Evolutionary conservation across 2,888 invertebrate species (phyloP), one percentile per base, ranked within the genome.

Genomic region (Omphaloscelis lunosa): DNA sequence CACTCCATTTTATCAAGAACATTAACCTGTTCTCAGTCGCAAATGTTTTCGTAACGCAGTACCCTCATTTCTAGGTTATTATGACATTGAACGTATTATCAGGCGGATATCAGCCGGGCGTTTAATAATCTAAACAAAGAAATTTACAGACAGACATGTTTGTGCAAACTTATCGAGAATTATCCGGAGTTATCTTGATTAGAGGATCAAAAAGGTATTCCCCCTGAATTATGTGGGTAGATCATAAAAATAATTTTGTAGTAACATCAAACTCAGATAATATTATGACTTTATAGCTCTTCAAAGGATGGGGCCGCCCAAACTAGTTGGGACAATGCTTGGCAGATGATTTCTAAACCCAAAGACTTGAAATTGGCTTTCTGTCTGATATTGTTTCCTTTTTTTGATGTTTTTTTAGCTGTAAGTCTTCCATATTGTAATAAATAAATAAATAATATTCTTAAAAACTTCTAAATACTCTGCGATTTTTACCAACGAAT

Each of bases 31-130:
- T 58, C 59, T n/a, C 63, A 34, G 34, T 41, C 17, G 12, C 39
- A 56, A 70, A 56, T 23, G 8, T 70, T 70, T 77, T 34, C 27
- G 6, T 79, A 78, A 61, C 45, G 66, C 61, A 20, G 56, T 72
- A 66, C 15, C 66, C 27, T 39, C 34, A 12, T 73, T 80, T 73
- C 48, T 79, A 79, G 61, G 80, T 80, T 67, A 79, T 61, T 56
- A n/a, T 66, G 66, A 61, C 73, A 79, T 80, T 79, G 73, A 62
- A 62, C 65, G 61, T 56, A 34, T 79, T 79, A 80, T 79, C 80
- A 39, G 72, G 6, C 15, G 39, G 73, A 29, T 79, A 79, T 67
- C 73, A 73, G 65, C 0, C 23, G 12, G 53, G 20, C 58, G 9
- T 56, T 61, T 61, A 61, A 79, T 80, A 73, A 80, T 66, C 20